Conservation (phyloP, 2,797 vertebrate species). For the Sphenopsis melanotis region DNA sequence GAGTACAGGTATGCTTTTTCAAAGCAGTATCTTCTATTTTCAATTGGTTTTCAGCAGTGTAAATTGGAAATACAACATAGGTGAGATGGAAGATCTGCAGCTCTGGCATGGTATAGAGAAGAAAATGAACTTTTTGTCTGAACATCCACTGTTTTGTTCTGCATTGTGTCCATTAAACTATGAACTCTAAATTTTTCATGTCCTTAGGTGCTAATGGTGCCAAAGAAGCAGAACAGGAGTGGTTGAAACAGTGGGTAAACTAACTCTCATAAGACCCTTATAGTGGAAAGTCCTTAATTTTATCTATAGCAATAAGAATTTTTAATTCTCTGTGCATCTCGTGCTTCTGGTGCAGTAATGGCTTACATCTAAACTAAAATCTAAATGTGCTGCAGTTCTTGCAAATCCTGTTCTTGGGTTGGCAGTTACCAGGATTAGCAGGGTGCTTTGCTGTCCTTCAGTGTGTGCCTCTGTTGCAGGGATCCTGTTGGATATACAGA, state of each 20-base stretch:
- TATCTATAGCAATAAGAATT: background rate
- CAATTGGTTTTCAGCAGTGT: background rate
- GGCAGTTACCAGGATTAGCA: background rate
- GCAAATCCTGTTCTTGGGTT: background rate
- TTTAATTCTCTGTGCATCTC: background rate
- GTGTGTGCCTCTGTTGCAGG: conserved; percentile 67
- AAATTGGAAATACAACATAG: background rate
- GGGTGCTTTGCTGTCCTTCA: background rate
- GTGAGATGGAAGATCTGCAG: background rate
- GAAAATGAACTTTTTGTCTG: background rate
- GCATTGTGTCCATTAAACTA: background rate
- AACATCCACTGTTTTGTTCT: background rate
- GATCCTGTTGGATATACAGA: conserved; percentile 81
- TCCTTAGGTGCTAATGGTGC: background rate
- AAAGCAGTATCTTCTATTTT: background rate
- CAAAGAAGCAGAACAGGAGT: background rate
- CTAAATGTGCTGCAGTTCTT: background rate
- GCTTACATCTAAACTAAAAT: background rate
- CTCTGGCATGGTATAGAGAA: background rate
- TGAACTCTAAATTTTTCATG: background rate
- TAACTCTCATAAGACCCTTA: background rate
- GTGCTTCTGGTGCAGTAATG: background rate
- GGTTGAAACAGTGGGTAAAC: background rate
- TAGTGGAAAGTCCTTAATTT: background rate
- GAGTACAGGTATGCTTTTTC: background rate